These are phyloP conservation scores for Chironomus tentans DNA, from an alignment of 2,888 invertebrate genomes.

Conservation along the genomic window DNA sequence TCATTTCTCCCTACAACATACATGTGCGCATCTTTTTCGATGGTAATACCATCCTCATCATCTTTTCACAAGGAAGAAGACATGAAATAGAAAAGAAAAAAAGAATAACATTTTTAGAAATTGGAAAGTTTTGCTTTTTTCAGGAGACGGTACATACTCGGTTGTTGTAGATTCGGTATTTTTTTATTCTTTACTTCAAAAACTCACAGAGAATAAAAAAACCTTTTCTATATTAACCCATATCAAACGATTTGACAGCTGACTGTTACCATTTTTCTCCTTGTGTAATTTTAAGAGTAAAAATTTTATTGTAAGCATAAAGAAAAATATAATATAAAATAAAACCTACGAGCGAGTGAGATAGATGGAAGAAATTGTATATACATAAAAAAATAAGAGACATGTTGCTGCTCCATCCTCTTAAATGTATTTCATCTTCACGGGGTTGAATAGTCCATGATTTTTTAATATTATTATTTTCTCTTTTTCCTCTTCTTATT, in stretches of 20 bases:
- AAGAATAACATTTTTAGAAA: conserved; percentile 8
- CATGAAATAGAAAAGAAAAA: not conserved
- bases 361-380: no score
- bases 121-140: conserved; percentile 10
- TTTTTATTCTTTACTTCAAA: conserved; percentile 4
- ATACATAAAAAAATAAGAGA: not conserved
- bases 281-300: conserved; percentile 14
- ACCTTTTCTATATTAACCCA: conserved; percentile 36
- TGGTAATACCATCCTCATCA: not conserved
- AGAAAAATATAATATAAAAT: not conserved
- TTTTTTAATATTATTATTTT: not conserved
- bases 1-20: no score
- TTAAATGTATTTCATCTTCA: not conserved
- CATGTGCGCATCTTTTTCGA: no score
- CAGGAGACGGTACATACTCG: not conserved
- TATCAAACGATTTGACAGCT: conserved; percentile 45
- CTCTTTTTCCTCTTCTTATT: not conserved
- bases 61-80: not conserved
- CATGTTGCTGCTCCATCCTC: conserved; percentile 14
- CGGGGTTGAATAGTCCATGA: conserved; percentile 2
- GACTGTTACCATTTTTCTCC: conserved; percentile 33
- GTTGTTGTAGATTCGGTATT: not conserved
- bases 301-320: not conserved
- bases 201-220: conserved; percentile 10
- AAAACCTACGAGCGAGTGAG: not conserved